A percentile compares a stretch with the other conserved stretches of the same genome.
Conservation (phyloP, 2,888 invertebrate genomes). For the Cryptus viduatorius region DNA sequence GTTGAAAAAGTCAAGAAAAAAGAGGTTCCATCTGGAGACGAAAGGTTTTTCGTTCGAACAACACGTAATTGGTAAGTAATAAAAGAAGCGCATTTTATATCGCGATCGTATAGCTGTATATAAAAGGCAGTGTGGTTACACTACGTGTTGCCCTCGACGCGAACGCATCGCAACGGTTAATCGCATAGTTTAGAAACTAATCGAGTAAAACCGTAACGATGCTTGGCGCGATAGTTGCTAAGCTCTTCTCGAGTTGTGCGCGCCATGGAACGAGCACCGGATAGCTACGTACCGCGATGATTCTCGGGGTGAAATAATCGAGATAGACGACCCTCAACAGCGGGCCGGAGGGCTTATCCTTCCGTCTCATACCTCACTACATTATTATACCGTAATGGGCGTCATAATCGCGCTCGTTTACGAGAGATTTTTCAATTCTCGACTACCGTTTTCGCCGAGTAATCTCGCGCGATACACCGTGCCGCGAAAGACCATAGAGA, state of each 20-base stretch:
- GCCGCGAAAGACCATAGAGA: not conserved
- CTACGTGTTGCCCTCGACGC: not conserved
- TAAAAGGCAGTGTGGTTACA: constrained; percentile 25
- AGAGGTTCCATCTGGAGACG: constrained; percentile 1
- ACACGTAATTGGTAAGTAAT: constrained; percentile 60
- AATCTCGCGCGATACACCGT: constrained; percentile 32
- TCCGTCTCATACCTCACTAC: constrained; percentile 41
- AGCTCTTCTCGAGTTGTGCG: not conserved
- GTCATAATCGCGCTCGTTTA: constrained; percentile 59
- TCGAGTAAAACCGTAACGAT: constrained; percentile 60
- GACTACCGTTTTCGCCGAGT: constrained; percentile 23
- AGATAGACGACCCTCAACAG: constrained; percentile 45
- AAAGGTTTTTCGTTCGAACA: constrained; percentile 43
- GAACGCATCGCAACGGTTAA: constrained; percentile 40
- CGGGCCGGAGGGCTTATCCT: constrained; percentile 42
- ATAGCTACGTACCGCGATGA: constrained; percentile 45
- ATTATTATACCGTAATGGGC: constrained; percentile 52
- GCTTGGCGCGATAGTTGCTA: constrained; percentile 11
- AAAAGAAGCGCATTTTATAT: constrained; percentile 46
- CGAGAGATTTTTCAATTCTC: constrained; percentile 42
- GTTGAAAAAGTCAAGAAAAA: not conserved
- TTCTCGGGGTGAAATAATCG: constrained; percentile 54
- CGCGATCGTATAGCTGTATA: constrained; percentile 36
- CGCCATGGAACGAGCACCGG: constrained; percentile 24
- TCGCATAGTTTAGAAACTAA: constrained; percentile 58